Percentiles rank a stretch among this genome's conserved stretches.
These are phyloP conservation scores for Ibidorhyncha struthersii DNA, from an alignment of 2,113 vertebrate genomes.

Conservation along the genomic window DNA sequence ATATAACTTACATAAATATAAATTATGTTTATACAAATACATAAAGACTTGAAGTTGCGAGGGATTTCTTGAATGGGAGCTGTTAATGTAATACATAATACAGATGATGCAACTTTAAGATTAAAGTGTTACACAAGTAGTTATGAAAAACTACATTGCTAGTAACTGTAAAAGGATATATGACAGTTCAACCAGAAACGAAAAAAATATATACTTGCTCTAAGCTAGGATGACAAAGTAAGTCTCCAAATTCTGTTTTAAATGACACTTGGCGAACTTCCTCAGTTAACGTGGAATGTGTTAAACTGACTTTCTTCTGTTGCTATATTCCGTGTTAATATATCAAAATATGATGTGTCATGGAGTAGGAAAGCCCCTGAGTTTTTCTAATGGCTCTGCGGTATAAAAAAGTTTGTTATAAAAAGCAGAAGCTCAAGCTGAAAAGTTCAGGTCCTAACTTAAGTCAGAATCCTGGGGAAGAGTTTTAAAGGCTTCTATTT, in stretches of 20 bases:
- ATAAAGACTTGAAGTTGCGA: background rate
- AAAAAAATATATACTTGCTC: background rate
- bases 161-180: background rate
- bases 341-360: background rate
- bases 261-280: background rate
- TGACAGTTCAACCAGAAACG: background rate
- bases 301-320: background rate
- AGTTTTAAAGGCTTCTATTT: background rate
- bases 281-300: background rate
- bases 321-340: background rate
- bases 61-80: background rate
- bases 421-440: background rate
- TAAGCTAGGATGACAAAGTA: background rate
- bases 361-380: background rate
- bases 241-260: background rate
- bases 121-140: too few relatives aligned
- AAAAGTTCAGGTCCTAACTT: background rate
- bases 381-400: background rate
- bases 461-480: background rate
- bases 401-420: background rate
- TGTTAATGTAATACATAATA: background rate
- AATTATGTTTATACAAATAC: background rate
- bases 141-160: background rate
- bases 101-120: background rate
- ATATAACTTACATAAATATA: background rate